Evolutionary conservation across 2,888 invertebrate species (phyloP).

Genomic region (Thymelicus sylvestris): DNA sequence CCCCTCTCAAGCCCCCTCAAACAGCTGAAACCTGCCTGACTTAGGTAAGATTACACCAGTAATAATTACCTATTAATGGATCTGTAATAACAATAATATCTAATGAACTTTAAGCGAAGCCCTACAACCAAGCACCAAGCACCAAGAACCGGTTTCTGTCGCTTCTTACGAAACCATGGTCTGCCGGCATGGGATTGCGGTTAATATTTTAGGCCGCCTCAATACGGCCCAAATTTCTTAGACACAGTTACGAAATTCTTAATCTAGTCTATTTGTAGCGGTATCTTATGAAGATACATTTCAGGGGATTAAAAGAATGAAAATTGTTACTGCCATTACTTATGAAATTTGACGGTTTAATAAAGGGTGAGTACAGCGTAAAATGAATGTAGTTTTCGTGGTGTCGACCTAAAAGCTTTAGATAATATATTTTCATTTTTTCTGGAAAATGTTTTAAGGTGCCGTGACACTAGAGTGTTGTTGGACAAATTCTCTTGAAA

Average conservation of each 20-base stretch:
- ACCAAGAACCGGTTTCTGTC: too few relatives aligned
- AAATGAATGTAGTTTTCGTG: conserved; percentile 21
- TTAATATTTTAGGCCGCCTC: too few relatives aligned
- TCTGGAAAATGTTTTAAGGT: conserved; percentile 12
- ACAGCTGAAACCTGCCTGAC: too few relatives aligned
- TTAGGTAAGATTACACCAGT: too few relatives aligned
- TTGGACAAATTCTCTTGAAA: neutral
- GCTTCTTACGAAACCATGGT: too few relatives aligned
- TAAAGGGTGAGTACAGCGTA: conserved; percentile 2
- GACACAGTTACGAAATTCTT: too few relatives aligned
- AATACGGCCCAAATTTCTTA: neutral
- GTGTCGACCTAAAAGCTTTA: conserved; percentile 25
- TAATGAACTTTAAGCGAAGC: too few relatives aligned
- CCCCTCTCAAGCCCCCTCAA: too few relatives aligned
- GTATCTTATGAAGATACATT: neutral
- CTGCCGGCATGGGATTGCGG: too few relatives aligned
- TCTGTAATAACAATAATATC: too few relatives aligned
- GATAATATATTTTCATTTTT: conserved; percentile 30
- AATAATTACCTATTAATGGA: too few relatives aligned
- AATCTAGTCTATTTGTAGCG: neutral
- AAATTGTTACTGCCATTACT: neutral
- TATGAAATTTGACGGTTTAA: conserved; percentile 7
- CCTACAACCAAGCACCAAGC: too few relatives aligned
- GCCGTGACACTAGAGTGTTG: neutral
- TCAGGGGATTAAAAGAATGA: conserved; percentile 1